Base-by-base conservation (phyloP, 1,140 invertebrate genomes). In the Brachionus paranguensis region DNA sequence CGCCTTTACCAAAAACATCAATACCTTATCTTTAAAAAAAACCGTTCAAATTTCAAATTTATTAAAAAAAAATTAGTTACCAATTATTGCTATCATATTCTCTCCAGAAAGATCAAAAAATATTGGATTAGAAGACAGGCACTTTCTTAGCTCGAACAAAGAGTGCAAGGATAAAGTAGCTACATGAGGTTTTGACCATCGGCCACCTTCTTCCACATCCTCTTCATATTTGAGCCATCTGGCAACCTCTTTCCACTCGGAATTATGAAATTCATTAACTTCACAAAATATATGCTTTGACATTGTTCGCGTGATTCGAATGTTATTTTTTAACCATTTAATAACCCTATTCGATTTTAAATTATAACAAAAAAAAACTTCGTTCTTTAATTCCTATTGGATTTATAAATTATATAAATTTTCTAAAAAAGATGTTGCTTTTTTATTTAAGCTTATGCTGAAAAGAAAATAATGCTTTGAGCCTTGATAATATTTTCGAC, bases 51-150 rank as follows among this genome's bases (percentile, higher is more conserved):
- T 27, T 45, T 74, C 0, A 7, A 74, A 74, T 41, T 14, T 74
- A 37, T 5, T 5, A 70, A 29, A 37, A 70, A n/a, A 20, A 20
- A 72, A 1, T 43, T 41, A 92, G 72, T 96, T 91, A 89, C 98
- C 96, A 53, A 94, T 92, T 29, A 97, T 93, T 89, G 95, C 93
- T 86, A 95, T 94, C 78, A 98, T 78, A 70, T 78, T 86, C 33
- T 84, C 76, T 7, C 86, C 87, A 29, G 88, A 86, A 81, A 87
- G 85, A 78, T 89, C 88, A 20, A 90, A 83, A 84, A 89, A 86
- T 43, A 88, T 86, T 10, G 88, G 88, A 24, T 88, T 88, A 47
- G 85, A 87, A 20, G 87, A 65, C 7, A 90, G 81, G 76, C 85
- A 86, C 68, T 88, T 88, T 43, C 89, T 81, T 29, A 89, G 85